Percentiles rank a stretch among this genome's conserved stretches.
phyloP scores from a whole-genome alignment of 2,797 vertebrate genomes.

The Argya squamiceps region DNA sequence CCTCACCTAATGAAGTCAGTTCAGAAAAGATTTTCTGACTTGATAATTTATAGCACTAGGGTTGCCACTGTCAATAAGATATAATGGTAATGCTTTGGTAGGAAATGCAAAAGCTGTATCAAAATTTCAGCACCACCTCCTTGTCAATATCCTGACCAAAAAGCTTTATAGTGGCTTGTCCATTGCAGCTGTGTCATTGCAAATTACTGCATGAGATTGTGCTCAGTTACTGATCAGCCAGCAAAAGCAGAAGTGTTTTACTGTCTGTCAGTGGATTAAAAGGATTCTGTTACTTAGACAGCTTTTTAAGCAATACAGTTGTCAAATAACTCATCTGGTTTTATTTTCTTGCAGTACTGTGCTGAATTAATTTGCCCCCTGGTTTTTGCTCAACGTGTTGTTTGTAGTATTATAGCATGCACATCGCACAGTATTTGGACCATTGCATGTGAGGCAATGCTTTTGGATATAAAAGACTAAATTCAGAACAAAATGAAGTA shows the following conservation, averaged over 20 bases:
- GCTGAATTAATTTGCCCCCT: not conserved
- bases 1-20: not conserved
- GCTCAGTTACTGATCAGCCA: not conserved
- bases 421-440: not conserved
- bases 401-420: not conserved
- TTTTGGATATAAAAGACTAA: not conserved
- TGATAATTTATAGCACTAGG: not conserved
- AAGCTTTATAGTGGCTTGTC: not conserved
- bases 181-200: not conserved
- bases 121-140: not conserved
- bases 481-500: not conserved
- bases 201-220: not conserved
- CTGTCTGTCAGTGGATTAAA: not conserved
- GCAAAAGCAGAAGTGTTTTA: not conserved
- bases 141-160: not conserved
- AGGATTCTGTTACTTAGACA: slow-evolving; percentile 4
- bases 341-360: not conserved
- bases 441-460: not conserved
- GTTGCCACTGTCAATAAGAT: not conserved
- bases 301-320: not conserved
- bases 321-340: not conserved
- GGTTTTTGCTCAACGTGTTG: not conserved
- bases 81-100: not conserved
- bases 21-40: not conserved
- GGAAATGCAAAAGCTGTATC: not conserved